A percentile compares a stretch with the other conserved stretches of the same genome.
These are phyloP conservation scores for Clarias platycephalus DNA, from an alignment of 2,797 vertebrate species.

Conservation along the genomic window DNA sequence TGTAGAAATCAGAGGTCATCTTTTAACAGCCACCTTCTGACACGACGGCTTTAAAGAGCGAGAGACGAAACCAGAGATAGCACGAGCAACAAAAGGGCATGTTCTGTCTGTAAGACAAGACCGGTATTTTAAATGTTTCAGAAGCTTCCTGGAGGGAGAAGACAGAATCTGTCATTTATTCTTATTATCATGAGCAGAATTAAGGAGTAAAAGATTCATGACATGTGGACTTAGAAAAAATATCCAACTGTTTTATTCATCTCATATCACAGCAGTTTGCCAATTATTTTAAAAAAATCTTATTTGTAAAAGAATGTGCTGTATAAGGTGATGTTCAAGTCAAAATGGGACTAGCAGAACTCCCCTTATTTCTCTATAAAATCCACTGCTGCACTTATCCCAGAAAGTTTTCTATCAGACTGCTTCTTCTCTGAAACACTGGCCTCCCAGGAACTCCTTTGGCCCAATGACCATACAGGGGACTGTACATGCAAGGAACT, in stretches of 20 bases:
- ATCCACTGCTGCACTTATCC: too few relatives aligned
- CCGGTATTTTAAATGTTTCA: background rate
- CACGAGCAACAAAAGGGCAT: background rate
- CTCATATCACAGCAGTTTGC: background rate
- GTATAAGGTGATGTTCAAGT: too few relatives aligned
- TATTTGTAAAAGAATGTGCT: background rate
- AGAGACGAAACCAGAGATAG: background rate
- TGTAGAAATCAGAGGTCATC: slow-evolving; percentile 53
- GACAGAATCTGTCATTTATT: background rate
- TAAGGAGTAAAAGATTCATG: background rate
- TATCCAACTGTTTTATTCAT: background rate
- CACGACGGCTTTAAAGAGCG: slow-evolving; percentile 45
- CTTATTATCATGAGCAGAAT: background rate
- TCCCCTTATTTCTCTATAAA: too few relatives aligned
- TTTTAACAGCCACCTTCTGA: slow-evolving; percentile 53
- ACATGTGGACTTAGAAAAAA: background rate
- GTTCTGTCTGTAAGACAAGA: background rate
- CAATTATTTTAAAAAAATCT: background rate
- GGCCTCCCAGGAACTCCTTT: too few relatives aligned
- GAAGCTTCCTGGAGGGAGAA: background rate
- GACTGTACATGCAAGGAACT: too few relatives aligned
- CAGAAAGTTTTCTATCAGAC: too few relatives aligned
- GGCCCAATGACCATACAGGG: too few relatives aligned
- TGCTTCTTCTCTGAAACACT: too few relatives aligned
- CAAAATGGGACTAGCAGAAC: too few relatives aligned